Evolutionary conservation across 2,113 vertebrate genomes (phyloP).

Genomic region (Callorhinus ursinus): DNA sequence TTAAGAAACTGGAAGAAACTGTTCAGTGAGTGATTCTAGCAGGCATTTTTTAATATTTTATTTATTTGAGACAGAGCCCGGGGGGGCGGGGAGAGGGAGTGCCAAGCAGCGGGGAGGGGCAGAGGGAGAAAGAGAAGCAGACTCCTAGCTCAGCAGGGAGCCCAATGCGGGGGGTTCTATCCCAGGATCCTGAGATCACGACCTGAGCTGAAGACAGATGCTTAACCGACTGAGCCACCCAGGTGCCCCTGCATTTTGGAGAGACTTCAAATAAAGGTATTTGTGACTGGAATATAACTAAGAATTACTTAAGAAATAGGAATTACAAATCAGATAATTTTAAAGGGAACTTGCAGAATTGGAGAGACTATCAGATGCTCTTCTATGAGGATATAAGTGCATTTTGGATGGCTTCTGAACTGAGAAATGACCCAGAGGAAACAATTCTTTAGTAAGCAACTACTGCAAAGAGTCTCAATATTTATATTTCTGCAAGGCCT

Average conservation of each 20-base stretch:
- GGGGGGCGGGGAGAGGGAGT: no score
- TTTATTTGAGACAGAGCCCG: no score
- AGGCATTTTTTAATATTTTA: not conserved
- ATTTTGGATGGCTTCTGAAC: not conserved
- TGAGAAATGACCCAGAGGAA: not conserved
- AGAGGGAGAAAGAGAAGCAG: no score
- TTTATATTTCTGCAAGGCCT: not conserved
- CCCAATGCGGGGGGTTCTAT: no score
- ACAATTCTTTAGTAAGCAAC: not conserved
- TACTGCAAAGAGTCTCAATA: not conserved
- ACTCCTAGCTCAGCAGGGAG: no score
- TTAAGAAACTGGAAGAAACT: not conserved
- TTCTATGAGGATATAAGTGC: not conserved
- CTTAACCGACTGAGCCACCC: no score
- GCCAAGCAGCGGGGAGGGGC: no score
- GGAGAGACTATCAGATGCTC: not conserved
- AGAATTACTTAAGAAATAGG: not conserved
- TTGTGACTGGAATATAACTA: not conserved
- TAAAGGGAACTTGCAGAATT: slow-evolving; percentile 10
- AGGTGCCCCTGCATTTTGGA: not conserved
- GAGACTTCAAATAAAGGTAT: not conserved
- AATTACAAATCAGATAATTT: not conserved
- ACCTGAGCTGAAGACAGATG: no score
- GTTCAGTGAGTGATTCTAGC: not conserved
- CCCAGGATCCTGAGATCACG: no score